Evolutionary conservation across 1,140 invertebrate genomes (phyloP).

Genomic region (Chironomus striatipennis): DNA sequence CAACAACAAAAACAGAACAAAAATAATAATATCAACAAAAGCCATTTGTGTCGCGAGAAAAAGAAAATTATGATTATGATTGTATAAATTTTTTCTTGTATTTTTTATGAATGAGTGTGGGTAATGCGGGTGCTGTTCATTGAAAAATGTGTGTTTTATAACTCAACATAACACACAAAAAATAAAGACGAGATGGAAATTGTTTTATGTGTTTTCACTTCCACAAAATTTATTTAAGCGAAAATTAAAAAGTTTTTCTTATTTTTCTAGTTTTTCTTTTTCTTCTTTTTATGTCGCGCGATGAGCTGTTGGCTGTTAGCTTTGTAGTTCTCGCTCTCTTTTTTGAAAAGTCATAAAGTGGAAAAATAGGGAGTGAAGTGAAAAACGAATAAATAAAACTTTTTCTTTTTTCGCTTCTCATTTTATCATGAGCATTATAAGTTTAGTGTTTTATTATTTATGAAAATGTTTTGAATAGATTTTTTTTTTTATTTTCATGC

Average conservation of each 20-base stretch:
- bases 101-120: background rate
- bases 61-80: background rate
- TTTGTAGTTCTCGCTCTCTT: no score
- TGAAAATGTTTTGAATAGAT: no score
- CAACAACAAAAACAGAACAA: background rate
- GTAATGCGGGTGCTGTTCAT: background rate
- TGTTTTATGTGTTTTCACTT: background rate
- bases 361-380: no score
- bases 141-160: conserved; percentile 2
- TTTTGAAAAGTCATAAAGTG: no score
- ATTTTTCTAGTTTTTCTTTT: background rate
- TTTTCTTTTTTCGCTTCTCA: no score
- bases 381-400: no score
- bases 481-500: no score
- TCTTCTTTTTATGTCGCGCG: background rate
- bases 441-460: no score
- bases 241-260: background rate
- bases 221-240: background rate
- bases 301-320: no score
- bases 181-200: background rate
- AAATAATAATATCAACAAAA: background rate
- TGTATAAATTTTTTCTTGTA: background rate
- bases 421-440: no score
- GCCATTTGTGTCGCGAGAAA: conserved; percentile 11
- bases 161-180: background rate